Evolutionary conservation across 2,113 vertebrate species (phyloP), one percentile per base, ranked within the genome.

Genomic region (Urocitellus parryii): DNA sequence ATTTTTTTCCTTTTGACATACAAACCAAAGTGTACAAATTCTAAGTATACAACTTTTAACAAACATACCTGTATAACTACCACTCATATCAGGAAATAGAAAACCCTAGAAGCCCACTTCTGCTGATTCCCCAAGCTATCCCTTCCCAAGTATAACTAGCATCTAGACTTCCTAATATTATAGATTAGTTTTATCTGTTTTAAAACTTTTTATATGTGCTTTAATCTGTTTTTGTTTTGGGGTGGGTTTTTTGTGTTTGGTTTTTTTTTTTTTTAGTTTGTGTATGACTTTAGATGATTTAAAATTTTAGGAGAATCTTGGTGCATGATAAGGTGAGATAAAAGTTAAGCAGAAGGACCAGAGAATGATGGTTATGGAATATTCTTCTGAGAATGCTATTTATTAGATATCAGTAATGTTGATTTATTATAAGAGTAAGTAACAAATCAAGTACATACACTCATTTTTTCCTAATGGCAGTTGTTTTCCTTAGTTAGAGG

Each of bases 271-370:
- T 86, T 90, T 86, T 82, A 93, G 77, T 93, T 32, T 80, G 14
- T 81, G 42, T 94, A 81, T 96, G 85, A 86, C 68, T 92, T 94
- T 24, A 90, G 80, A 39, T 18, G 74, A n/a, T 92, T 96, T 27
- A 86, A 45, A 82, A 61, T 72, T 86, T 91, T 16, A 95, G 90
- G 67, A 90, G 83, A 90, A 92, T 90, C 39, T 53, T 88, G 56
- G 29, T 74, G 0, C 9, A n/a, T 90, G 6, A 88, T 88, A 7
- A 12, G 34, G 42, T 79, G 93, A 91, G 34, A 56, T 80, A 56
- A n/a, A 39, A 20, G 32, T 77, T 4, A 72, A 48, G 61, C 34
- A 73, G 92, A 86, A 94, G 76, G 68, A 94, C 76, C 53, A 86
- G 53, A 72, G 58, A 86, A 73, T 63, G 11, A 80, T 79, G 72